phyloP scores from a whole-genome alignment of 2,113 vertebrate species.

The Cricetomys ansorgei region DNA sequence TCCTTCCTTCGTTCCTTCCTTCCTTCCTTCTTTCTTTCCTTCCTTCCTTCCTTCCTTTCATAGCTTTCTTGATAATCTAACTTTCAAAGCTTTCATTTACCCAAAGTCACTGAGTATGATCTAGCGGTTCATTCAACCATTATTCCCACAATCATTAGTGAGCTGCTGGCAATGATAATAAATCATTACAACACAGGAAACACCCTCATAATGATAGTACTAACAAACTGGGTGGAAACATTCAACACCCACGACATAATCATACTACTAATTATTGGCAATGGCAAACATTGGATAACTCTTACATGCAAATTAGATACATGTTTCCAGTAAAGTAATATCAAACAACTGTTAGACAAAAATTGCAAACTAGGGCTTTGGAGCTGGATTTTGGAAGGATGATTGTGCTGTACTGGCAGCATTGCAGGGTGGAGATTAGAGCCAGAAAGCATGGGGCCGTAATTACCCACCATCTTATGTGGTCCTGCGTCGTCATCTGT shows the following conservation, averaged over 20 bases:
- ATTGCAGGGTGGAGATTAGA: neutral
- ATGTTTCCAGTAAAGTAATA: slow-evolving; percentile 30
- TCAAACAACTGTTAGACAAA: neutral
- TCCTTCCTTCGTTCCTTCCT: no score
- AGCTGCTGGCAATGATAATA: neutral
- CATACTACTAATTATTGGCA: neutral
- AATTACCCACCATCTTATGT: neutral
- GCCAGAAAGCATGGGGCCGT: neutral
- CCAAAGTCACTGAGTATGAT: neutral
- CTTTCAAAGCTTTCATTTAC: neutral
- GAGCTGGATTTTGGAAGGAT: neutral
- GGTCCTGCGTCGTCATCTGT: no score
- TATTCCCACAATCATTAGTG: neutral
- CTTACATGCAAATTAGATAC: neutral
- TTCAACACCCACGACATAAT: neutral
- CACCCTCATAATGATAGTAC: neutral
- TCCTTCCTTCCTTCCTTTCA: no score
- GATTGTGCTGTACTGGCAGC: neutral
- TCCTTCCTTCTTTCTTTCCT: no score
- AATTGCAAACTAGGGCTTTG: neutral
- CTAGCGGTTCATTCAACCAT: fast-evolving
- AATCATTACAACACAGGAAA: neutral
- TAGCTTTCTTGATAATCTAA: neutral
- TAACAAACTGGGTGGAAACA: neutral
- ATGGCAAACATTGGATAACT: neutral